Conservation (phyloP, 2,113 vertebrate genomes). For the Elephas maximus region DNA sequence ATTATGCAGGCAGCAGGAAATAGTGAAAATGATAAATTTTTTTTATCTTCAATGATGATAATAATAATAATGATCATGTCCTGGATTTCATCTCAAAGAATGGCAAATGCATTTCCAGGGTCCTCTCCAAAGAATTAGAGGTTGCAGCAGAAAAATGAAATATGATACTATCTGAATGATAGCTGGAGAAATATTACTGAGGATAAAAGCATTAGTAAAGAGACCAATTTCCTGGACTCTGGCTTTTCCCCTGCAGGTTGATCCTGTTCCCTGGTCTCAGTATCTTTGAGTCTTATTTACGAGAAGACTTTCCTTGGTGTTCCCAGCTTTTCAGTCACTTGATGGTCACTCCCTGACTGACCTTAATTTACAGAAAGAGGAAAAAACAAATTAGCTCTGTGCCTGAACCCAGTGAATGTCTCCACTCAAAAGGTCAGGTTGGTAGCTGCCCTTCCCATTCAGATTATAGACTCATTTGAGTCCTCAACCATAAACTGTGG, state of each 20-base stretch:
- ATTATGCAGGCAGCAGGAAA: constrained; percentile 71
- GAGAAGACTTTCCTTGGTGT: not conserved
- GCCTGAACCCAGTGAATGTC: not conserved
- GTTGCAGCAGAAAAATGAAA: constrained; percentile 75
- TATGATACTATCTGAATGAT: constrained; percentile 68
- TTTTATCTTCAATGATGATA: constrained; percentile 70
- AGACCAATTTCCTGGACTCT: constrained; percentile 47
- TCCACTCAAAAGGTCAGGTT: not conserved
- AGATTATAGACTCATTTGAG: not conserved
- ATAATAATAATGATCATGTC: constrained; percentile 55
- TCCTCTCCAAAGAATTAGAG: constrained; percentile 67
- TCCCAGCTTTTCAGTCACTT: not conserved
- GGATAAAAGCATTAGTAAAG: constrained; percentile 56
- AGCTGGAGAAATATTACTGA: constrained; percentile 71
- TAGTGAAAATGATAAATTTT: constrained; percentile 73
- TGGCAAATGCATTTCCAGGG: constrained; percentile 61
- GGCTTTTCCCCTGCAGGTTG: not conserved
- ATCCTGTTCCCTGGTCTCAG: not conserved
- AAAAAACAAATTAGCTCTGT: not conserved
- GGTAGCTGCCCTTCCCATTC: not conserved
- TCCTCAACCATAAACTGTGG: not conserved
- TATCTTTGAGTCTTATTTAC: constrained; percentile 34
- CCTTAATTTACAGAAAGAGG: not conserved
- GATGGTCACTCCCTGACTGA: not conserved
- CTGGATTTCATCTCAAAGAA: constrained; percentile 72